Evolutionary conservation across 2,113 vertebrate species (phyloP), one percentile per base, ranked within the genome.

Genomic region (Hydrochoerus hydrochaeris): DNA sequence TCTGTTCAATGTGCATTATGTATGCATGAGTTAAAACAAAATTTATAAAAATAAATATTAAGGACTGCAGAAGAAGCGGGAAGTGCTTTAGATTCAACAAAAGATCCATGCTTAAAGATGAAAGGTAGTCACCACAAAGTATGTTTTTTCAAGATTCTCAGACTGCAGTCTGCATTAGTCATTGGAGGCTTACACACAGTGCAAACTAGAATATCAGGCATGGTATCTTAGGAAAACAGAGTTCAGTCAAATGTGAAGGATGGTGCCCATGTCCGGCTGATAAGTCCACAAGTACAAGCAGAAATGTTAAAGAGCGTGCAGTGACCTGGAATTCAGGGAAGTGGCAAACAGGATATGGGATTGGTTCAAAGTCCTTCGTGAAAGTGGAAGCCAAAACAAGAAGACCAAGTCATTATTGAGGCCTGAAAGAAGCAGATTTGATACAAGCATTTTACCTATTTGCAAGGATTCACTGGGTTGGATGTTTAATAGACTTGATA

Each of bases 401-500:
- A 99, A 99, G 98, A 97, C 98, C 7, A 99, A 99, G 97, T 71
- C 97, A 49, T 92, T 99, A 93, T 98, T 99, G 97, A 99, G 99
- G 92, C 99, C 99, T 19, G 99, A 99, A 97, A 99, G 99, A 98
- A 99, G 98, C 97, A 99, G 99, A 97, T 99, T 99, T 94, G 99
- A 99, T 97, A 99, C 99, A 26, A 99, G 99, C 90, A 99, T 99
- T 95, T 98, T 99, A 60, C 99, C 99, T 38, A 99, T 99, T 97
- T 99, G 99, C 96, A 99, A 99, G 97, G 99, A 99, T 94, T 99
- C 99, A 46, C 99, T 99, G 73, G 99, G 99, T 26, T 99, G 99
- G 99, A 99, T 99, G 99, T 99, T 99, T 98, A 99, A 99, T 75
- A 99, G 99, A 91, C 99, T 99, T 30, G 99, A 99, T 96, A 99